Evolutionary conservation across 2,797 vertebrate species (phyloP), one percentile per base, ranked within the genome.

Genomic region (Delichon dasypus): DNA sequence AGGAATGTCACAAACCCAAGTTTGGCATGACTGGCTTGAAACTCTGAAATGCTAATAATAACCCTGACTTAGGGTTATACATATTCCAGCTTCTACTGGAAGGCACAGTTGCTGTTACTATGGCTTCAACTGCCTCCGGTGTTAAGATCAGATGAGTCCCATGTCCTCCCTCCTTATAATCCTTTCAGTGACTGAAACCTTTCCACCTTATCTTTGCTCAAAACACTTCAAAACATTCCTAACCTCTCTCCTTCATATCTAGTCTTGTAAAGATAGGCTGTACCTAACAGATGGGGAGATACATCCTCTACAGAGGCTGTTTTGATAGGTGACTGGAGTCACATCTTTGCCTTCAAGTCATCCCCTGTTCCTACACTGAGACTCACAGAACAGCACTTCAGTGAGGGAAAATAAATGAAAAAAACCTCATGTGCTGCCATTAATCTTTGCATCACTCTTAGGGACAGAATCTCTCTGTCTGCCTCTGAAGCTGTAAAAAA

Each of bases 21-120:
- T 66, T 36, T 85, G 89, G 60, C 77, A 90, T 2, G 38, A 68
- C 29, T 60, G 67, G 26, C 66, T 95, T 90, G 60, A 66, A 93
- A 82, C 13, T 66, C 84, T 64, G 86, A 90, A 86, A 87, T 44
- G 55, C 60, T 89, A 90, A 85, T 58, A 82, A 89, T 58, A 93
- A 57, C 25, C 40, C 30, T 76, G 55, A 66, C 47, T 84, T 58
- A 32, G 45, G 64, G 40, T 81, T 90, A 62, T 58, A 71, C 0
- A 6, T 58, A 44, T 84, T 86, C 47, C 67, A 83, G 68, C 53
- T 85, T 76, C 51, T 66, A 58, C 32, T 50, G 44, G 51, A 80
- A 78, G 19, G 42, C 62, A 84, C 34, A 77, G n/a, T 51, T 72
- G 71, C 70, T 66, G 58, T 42, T 81, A 40, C 47, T 86, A 15